Conservation (phyloP, 2,113 vertebrate species). For the Telmatochromis bifrenatus region DNA sequence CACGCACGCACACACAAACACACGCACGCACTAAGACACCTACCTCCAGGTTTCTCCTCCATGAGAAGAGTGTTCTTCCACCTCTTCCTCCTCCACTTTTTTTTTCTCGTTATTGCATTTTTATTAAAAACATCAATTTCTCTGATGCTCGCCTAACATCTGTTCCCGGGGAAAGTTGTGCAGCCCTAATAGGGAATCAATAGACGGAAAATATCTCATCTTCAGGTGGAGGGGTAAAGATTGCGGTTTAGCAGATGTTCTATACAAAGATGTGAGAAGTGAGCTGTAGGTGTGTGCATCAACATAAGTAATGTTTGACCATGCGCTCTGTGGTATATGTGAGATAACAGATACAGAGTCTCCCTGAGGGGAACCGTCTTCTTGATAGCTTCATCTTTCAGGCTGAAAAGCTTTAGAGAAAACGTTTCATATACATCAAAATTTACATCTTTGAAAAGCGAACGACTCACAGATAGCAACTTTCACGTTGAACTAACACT, state of each 20-base stretch:
- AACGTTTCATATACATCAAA: constrained; percentile 9
- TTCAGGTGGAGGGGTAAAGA: constrained; percentile 39
- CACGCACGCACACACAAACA: constrained; percentile 29
- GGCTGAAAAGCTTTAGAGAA: constrained; percentile 24
- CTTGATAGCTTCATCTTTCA: constrained; percentile 12
- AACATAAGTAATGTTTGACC: constrained; percentile 9
- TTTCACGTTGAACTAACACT: constrained; percentile 22
- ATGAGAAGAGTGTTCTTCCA: constrained; percentile 31
- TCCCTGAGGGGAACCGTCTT: constrained; percentile 33
- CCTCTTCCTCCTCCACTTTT: not conserved
- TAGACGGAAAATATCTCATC: constrained; percentile 21
- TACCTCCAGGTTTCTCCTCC: constrained; percentile 45
- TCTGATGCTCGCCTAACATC: constrained; percentile 48
- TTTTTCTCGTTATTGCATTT: constrained; percentile 31
- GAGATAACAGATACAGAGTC: not conserved
- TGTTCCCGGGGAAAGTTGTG: constrained; percentile 33
- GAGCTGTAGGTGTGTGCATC: not conserved
- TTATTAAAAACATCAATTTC: constrained; percentile 63
- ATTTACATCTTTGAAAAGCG: constrained; percentile 34
- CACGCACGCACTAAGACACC: not conserved
- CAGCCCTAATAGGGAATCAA: constrained; percentile 52
- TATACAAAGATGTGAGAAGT: not conserved
- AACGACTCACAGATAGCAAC: constrained; percentile 15
- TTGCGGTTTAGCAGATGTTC: constrained; percentile 53
- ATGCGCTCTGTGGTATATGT: not conserved